These are phyloP conservation scores for Eupithecia centaureata DNA, from an alignment of 2,888 invertebrate species.

Conservation along the genomic window DNA sequence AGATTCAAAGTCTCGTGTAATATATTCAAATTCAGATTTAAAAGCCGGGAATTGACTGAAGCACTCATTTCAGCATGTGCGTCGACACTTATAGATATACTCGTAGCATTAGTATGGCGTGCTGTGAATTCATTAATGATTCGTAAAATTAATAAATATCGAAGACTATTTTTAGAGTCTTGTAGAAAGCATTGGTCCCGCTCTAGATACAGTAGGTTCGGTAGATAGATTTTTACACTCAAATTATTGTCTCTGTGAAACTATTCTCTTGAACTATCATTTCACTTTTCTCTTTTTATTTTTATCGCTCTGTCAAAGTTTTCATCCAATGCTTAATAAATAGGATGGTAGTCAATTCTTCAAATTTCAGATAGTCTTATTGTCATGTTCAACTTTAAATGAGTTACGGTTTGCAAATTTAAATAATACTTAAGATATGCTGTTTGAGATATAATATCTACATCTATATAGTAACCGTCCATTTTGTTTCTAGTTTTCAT, in stretches of 20 bases:
- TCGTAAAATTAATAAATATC: constrained; percentile 23
- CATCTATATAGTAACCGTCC: constrained; percentile 67
- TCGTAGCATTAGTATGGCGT: constrained; percentile 2
- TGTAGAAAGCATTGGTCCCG: constrained; percentile 66
- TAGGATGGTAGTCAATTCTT: constrained; percentile 58
- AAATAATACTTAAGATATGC: constrained; percentile 33
- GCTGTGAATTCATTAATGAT: constrained; percentile 10
- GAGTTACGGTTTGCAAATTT: constrained; percentile 52
- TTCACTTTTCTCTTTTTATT: constrained; percentile 33
- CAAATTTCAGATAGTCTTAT: constrained; percentile 45
- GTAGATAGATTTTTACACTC: constrained; percentile 65
- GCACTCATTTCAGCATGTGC: constrained; percentile 18
- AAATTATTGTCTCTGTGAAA: constrained; percentile 47
- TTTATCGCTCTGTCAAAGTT: constrained; percentile 32
- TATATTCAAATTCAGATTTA: constrained; percentile 23
- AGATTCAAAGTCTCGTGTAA: constrained; percentile 37
- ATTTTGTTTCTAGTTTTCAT: constrained; percentile 51
- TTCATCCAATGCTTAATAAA: constrained; percentile 42
- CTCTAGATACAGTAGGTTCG: constrained; percentile 56
- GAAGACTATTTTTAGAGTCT: constrained; percentile 27
- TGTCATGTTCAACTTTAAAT: constrained; percentile 31
- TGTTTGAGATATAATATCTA: constrained; percentile 30
- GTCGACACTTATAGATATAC: constrained; percentile 6
- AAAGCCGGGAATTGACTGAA: constrained; percentile 36
- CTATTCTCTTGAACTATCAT: constrained; percentile 41